These are phyloP conservation scores for Cynopterus brachyotis DNA, from an alignment of 2,113 vertebrate genomes.

Conservation along the genomic window DNA sequence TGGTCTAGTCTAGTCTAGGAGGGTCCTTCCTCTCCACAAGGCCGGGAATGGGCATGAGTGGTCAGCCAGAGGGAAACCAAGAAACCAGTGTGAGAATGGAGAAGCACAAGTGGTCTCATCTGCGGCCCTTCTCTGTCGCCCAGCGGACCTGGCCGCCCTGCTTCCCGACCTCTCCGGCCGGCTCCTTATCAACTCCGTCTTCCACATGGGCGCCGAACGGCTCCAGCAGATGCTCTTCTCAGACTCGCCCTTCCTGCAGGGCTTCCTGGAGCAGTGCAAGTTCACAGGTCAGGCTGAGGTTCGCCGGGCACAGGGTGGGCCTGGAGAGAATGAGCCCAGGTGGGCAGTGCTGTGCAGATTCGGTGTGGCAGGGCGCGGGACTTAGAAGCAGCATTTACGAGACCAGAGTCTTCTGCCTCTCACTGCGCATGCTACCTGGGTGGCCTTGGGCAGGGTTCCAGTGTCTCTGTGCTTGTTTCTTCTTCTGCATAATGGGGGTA, in stretches of 20 bases:
- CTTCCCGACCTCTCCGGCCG: constrained; percentile 87
- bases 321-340: accelerated
- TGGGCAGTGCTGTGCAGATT: background rate
- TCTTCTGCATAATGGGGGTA: background rate
- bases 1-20: background rate
- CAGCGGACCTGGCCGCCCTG: constrained; percentile 90
- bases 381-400: background rate
- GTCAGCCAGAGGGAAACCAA: background rate
- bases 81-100: background rate
- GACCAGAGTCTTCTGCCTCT: background rate
- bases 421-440: background rate
- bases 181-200: constrained; percentile 87
- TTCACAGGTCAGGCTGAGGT: constrained; percentile 86
- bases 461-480: background rate
- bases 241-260: constrained; percentile 90
- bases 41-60: background rate
- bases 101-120: accelerated
- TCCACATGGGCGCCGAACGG: constrained; percentile 89
- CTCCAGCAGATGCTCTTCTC: constrained; percentile 91
- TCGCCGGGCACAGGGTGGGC: accelerated
- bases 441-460: background rate
- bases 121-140: background rate
- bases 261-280: constrained; percentile 90
- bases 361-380: background rate
- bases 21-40: background rate